These are phyloP conservation scores for Orestias chungarensis DNA, from an alignment of 2,797 vertebrate species.

Conservation along the genomic window DNA sequence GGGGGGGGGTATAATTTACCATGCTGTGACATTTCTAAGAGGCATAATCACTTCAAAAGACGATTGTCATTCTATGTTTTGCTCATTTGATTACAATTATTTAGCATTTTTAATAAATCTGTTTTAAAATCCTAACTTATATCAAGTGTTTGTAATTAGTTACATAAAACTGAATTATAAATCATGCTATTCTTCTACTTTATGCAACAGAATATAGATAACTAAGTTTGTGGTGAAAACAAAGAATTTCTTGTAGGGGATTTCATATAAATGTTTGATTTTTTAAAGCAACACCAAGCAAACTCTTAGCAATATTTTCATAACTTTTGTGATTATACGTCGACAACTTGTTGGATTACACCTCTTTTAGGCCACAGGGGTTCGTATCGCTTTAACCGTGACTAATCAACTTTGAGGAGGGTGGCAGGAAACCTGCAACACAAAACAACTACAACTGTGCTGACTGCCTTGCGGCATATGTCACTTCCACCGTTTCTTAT, in stretches of 20 bases:
- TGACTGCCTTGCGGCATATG: too few species aligned
- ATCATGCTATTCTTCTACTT: not conserved
- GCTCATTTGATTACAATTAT: not conserved
- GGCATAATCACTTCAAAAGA: conserved; percentile 38
- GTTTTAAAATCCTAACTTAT: conserved; percentile 15
- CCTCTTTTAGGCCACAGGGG: too few species aligned
- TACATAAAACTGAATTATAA: not conserved
- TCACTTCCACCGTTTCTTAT: too few species aligned
- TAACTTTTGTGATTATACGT: too few species aligned
- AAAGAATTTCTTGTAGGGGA: not conserved
- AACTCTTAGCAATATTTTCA: too few species aligned
- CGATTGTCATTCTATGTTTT: conserved; percentile 8
- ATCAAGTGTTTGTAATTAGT: not conserved
- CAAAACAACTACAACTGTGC: too few species aligned
- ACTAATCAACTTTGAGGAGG: too few species aligned
- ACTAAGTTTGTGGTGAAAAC: not conserved
- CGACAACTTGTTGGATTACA: too few species aligned
- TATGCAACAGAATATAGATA: not conserved
- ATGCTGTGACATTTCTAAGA: conserved; percentile 47
- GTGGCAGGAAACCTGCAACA: too few species aligned
- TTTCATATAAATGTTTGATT: not conserved
- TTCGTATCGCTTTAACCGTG: too few species aligned
- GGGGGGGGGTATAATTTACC: conserved; percentile 54
- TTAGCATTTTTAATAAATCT: conserved; percentile 20
- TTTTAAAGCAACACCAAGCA: too few species aligned